Conservation (phyloP, 2,888 invertebrate species). For the Drosophila greeni region DNA sequence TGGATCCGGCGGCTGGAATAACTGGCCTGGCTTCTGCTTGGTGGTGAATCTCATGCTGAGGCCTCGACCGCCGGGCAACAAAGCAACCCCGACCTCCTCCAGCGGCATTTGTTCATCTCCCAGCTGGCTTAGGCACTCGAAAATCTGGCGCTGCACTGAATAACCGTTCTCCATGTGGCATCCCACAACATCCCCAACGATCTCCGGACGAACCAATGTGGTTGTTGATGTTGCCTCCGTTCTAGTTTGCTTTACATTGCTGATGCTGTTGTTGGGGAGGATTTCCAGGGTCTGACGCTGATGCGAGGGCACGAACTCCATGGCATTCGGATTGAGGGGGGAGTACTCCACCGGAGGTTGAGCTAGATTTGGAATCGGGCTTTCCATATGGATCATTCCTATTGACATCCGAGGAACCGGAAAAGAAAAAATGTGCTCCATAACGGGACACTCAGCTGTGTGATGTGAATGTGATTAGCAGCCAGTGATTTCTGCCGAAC, state of each 20-base stretch:
- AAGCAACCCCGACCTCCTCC: conserved; percentile 35
- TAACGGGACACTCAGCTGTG: not conserved
- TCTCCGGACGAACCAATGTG: conserved; percentile 27
- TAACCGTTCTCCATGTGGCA: not conserved
- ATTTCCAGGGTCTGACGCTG: not conserved
- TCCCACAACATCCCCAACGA: conserved; percentile 27
- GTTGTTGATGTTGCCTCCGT: conserved; percentile 44
- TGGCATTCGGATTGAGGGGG: conserved; percentile 54
- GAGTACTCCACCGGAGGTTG: conserved; percentile 30
- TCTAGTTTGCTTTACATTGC: conserved; percentile 1
- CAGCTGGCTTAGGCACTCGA: conserved; percentile 47
- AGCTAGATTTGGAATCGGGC: not conserved
- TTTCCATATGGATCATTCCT: conserved; percentile 17
- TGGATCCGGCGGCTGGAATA: not conserved
- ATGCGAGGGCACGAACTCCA: conserved; percentile 56
- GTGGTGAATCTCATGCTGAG: conserved; percentile 49
- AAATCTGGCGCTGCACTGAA: conserved; percentile 47
- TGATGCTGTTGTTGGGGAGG: not conserved
- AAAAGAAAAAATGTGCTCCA: conserved; percentile 23
- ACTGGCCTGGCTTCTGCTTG: not conserved
- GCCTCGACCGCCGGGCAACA: conserved; percentile 46
- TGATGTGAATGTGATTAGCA: conserved; percentile 5
- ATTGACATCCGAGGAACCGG: conserved; percentile 9
- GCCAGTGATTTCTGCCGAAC: conserved; percentile 7
- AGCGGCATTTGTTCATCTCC: conserved; percentile 46